These are phyloP conservation scores for Lamprotornis superbus DNA, from an alignment of 2,113 vertebrate genomes.

Conservation along the genomic window DNA sequence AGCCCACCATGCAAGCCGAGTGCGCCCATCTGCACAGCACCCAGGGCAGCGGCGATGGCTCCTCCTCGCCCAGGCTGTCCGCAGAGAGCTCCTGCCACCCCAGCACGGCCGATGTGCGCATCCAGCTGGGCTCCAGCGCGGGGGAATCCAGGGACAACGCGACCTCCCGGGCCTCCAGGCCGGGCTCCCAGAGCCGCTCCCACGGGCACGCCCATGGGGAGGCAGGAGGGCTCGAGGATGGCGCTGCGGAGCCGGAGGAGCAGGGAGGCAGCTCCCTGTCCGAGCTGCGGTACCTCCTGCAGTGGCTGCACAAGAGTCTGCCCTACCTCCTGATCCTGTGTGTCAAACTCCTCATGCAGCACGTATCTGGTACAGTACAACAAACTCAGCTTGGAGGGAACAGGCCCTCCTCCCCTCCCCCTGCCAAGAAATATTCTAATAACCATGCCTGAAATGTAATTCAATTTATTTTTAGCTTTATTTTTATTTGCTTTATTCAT, in stretches of 20 bases:
- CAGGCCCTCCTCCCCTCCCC: too few species aligned
- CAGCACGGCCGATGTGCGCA: conserved; percentile 66
- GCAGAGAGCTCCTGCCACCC: conserved; percentile 63
- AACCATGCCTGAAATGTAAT: not conserved
- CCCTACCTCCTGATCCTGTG: conserved; percentile 90
- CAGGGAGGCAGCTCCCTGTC: conserved; percentile 81
- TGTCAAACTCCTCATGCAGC: conserved; percentile 88
- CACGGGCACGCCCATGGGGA: conserved; percentile 71
- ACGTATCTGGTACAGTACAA: conserved; percentile 81
- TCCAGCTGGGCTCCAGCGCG: conserved; percentile 70
- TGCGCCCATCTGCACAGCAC: conserved; percentile 65
- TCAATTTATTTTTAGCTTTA: conserved; percentile 19
- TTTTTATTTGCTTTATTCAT: conserved; percentile 57
- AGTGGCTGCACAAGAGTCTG: conserved; percentile 92
- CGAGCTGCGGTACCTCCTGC: conserved; percentile 85
- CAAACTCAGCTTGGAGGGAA: not conserved
- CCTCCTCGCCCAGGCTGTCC: conserved; percentile 65
- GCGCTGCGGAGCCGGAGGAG: conserved; percentile 77
- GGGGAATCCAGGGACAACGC: conserved; percentile 73
- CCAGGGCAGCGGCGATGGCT: conserved; percentile 61
- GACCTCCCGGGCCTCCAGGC: conserved; percentile 69
- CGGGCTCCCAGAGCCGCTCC: conserved; percentile 67
- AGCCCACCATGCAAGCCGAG: conserved; percentile 82
- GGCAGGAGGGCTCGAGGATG: conserved; percentile 49
- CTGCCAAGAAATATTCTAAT: not conserved